Base-by-base conservation (phyloP, 2,888 invertebrate species). In the Torymus auratus region DNA sequence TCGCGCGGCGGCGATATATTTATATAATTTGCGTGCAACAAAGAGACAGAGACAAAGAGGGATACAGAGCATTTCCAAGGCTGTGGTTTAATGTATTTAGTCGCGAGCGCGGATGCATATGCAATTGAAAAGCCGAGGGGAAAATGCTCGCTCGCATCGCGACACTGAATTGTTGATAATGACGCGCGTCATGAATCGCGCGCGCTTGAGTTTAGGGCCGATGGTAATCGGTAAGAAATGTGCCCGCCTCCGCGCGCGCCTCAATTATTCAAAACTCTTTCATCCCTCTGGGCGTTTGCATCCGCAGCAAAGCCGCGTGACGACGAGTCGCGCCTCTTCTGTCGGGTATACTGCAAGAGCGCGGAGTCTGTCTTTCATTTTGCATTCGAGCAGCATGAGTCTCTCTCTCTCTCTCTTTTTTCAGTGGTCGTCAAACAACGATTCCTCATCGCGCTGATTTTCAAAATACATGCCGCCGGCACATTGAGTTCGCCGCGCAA, bases 171-270 rank as follows among this genome's bases (percentile, higher is more conserved):
- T 86, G 87, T 88, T 87, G 84, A 88, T 82, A 85, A 87, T 86
- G 72, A 67, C 86, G 84, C 86, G 84, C 85, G 86, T 83, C 85
- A 86, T 86, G 87, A 86, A 88, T 87, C 86, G 86, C 82, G 68
- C 56, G 74, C 74, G 73, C 60, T 41, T 1, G 41, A 41, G 41
- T 41, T 41, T 62, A 69, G 85, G 87, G 87, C 85, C 86, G 86
- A 81, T 85, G 85, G 86, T 87, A 87, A 88, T 88, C 88, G 88
- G 88, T 88, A 88, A 88, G 88, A 89, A 89, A 89, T 88, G 86
- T 41, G 7, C 41, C 41, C 41, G 41, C 41, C 41, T 87, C 85
- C 85, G 81, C 84, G 82, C 14, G n/a, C n/a, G 17, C 61, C 13
- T 88, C 84, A 87, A 89, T 89, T 88, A 89, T 89, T 89, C 88